Evolutionary conservation across 1,140 invertebrate genomes (phyloP), one percentile per base, ranked within the genome.

Genomic region (Rhagoletis zephyria): DNA sequence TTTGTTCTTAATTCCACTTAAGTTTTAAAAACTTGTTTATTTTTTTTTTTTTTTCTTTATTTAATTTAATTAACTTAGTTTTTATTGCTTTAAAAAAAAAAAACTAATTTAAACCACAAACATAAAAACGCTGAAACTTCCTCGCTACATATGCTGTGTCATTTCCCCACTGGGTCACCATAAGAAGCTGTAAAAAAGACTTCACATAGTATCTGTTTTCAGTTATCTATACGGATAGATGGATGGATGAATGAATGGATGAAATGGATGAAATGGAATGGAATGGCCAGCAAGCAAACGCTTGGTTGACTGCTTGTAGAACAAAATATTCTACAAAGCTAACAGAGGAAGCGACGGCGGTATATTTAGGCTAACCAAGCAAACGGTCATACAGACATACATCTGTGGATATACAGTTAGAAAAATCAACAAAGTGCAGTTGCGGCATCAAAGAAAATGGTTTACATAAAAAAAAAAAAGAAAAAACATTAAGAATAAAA

Each of bases 181-280:
- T 9, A n/a, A 77, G 42, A 48, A 77, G 48, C 70, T 51, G 70
- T 51, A 67, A 6, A 9, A 51, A 6, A 1, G 6, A n/a, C 42
- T 6, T 4, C 5, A 77, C 40, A 70, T 63, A 60, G 14, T 45
- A 59, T 56, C 74, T 30, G 1, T 19, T 40, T 81, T 56, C 74
- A 81, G 51, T 81, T 81, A 51, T 81, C 56, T 81, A 81, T 16
- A 19, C 56, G 48, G 48, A 81, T 81, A 81, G 42, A 56, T 2
- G 67, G 19, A 70, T 56, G 16, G 7, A 48, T 59, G 48, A 81
- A 81, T 56, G n/a, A 59, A 81, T 81, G 48, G 19, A 81, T 81
- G 74, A 81, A 59, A 81, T 81, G 48, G 19, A 81, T 81, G 74
- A 81, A 81, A 81, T 81, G 74, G 19, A 81, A 81, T 81, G 74